Conservation (phyloP, 1,140 invertebrate genomes). For the Leptopilina clavipes region DNA sequence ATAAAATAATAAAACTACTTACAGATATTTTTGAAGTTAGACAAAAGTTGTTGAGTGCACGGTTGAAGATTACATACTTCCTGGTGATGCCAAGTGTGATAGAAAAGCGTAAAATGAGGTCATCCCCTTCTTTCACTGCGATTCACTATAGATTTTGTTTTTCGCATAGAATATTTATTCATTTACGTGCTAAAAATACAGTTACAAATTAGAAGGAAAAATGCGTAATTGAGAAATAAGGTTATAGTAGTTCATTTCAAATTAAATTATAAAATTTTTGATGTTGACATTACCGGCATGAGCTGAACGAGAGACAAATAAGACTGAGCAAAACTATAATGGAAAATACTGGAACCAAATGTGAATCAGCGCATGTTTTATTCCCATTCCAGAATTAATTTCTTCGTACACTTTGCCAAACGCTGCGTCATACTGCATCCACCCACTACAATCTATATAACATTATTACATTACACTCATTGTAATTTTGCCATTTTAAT, state of each 20-base stretch:
- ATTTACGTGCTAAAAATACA: background rate
- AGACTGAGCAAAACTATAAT: background rate
- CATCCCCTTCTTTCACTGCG: background rate
- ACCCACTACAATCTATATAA: background rate
- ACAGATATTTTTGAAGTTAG: background rate
- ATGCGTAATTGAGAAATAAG: background rate
- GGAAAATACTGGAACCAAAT: background rate
- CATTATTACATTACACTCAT: background rate
- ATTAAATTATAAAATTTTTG: background rate
- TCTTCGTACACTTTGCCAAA: background rate
- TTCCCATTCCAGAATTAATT: slow-evolving; percentile 3
- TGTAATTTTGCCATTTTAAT: background rate
- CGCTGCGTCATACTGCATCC: background rate
- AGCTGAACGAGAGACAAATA: background rate
- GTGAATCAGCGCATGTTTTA: background rate
- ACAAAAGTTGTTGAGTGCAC: background rate
- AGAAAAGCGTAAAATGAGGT: background rate
- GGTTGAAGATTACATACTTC: slow-evolving; percentile 5
- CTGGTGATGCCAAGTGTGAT: background rate
- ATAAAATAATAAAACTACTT: background rate
- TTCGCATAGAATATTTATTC: background rate
- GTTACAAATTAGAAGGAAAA: background rate
- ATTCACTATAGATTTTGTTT: background rate
- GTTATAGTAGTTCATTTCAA: background rate
- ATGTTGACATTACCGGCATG: background rate